A percentile compares a stretch with the other conserved stretches of the same genome.
Evolutionary conservation across 2,113 vertebrate species (phyloP).

Genomic region (Danionella cerebrum): DNA sequence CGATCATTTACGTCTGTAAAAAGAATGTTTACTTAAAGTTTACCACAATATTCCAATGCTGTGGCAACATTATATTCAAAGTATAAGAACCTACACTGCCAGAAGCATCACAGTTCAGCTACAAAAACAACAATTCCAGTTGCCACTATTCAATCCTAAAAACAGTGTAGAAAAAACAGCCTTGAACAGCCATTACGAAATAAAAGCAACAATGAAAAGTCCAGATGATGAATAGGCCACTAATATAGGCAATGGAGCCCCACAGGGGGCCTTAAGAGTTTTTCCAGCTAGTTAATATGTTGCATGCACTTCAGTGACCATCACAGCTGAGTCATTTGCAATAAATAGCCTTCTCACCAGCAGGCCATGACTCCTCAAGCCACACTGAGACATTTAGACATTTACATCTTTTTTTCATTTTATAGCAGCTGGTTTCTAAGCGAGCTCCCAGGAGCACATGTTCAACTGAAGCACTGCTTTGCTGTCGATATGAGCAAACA

Average conservation of each 20-base stretch:
- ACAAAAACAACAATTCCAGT: too few species aligned
- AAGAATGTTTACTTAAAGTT: too few species aligned
- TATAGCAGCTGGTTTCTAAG: neutral
- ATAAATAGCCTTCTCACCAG: slow-evolving; percentile 12
- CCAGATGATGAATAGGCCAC: slow-evolving; percentile 14
- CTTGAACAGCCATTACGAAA: too few species aligned
- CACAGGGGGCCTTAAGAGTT: neutral
- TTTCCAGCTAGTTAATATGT: slow-evolving; percentile 9
- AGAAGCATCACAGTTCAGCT: too few species aligned
- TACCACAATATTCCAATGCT: too few species aligned
- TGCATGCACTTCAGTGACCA: slow-evolving; percentile 19
- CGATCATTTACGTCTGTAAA: too few species aligned
- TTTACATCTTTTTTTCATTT: slow-evolving; percentile 8
- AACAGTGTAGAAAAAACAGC: too few species aligned
- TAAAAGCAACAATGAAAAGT: slow-evolving; percentile 10
- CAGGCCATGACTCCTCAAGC: neutral
- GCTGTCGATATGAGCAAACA: slow-evolving; percentile 26
- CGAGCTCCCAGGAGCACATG: neutral
- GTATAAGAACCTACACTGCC: too few species aligned
- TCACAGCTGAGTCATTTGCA: slow-evolving; percentile 2
- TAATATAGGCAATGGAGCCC: neutral
- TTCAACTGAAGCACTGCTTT: neutral
- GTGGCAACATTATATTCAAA: too few species aligned
- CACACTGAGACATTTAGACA: slow-evolving; percentile 17
- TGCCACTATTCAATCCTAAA: too few species aligned